Conservation (phyloP, 1,140 invertebrate genomes). For the Wasmannia auropunctata region DNA sequence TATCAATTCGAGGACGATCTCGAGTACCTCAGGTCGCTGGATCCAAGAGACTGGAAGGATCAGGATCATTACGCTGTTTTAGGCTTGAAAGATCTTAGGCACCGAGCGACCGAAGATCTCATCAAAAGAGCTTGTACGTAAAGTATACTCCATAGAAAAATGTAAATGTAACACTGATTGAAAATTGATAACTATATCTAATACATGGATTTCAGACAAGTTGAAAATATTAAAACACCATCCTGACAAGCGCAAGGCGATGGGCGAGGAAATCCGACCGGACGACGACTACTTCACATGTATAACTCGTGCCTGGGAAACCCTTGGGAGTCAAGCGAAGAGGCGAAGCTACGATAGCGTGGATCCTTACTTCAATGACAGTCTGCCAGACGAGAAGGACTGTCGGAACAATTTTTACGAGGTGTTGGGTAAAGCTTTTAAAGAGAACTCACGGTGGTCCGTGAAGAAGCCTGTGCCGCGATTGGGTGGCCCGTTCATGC, state of each 20-base stretch:
- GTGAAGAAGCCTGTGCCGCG: slow-evolving; percentile 94
- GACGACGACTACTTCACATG: slow-evolving; percentile 99
- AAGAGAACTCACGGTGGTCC: slow-evolving; percentile 96
- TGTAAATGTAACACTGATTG: slow-evolving; percentile 38
- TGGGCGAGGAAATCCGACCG: slow-evolving; percentile 92
- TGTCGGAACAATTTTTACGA: slow-evolving; percentile 95
- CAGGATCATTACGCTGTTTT: slow-evolving; percentile 98
- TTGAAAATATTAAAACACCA: slow-evolving; percentile 97
- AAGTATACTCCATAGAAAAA: slow-evolving; percentile 61
- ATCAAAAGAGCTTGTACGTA: slow-evolving; percentile 96
- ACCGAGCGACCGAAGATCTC: slow-evolving; percentile 94
- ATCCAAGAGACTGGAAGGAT: slow-evolving; percentile 99
- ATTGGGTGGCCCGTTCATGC: slow-evolving; percentile 91
- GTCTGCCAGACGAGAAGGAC: slow-evolving; percentile 91
- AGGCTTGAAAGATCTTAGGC: slow-evolving; percentile 92
- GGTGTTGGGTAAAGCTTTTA: slow-evolving; percentile 92
- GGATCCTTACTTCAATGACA: slow-evolving; percentile 97
- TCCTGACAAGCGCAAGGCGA: slow-evolving; percentile 97
- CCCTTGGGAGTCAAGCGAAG: slow-evolving; percentile 92
- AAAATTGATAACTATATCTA: not conserved
- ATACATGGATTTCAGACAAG: slow-evolving; percentile 87
- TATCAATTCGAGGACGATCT: slow-evolving; percentile 92
- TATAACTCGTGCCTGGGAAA: slow-evolving; percentile 99
- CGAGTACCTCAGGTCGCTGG: slow-evolving; percentile 93
- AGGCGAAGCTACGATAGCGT: slow-evolving; percentile 97